Conservation (phyloP, 1,140 invertebrate genomes). For the Zaprionus ghesquierei region DNA sequence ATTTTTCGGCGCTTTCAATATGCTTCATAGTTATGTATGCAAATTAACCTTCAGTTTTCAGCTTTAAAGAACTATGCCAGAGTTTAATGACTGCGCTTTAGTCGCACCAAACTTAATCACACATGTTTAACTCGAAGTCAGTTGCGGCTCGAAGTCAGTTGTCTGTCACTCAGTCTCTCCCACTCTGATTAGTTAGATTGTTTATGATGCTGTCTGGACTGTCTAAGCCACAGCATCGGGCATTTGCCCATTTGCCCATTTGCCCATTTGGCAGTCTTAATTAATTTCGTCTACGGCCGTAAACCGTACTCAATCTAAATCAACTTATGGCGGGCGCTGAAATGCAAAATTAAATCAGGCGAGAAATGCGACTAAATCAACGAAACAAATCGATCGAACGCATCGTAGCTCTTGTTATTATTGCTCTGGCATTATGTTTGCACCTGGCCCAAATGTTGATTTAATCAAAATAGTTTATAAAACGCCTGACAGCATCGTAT, state of each 20-base stretch:
- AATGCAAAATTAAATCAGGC: constrained; percentile 10
- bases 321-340: background rate
- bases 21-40: background rate
- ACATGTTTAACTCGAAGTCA: too few species aligned
- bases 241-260: too few species aligned
- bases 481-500: constrained; percentile 1
- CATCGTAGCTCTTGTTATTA: background rate
- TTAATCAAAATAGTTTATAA: constrained; percentile 14
- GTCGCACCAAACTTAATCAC: background rate
- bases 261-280: background rate
- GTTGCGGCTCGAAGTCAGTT: too few species aligned
- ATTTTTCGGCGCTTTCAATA: background rate
- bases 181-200: background rate
- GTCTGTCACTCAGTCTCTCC: background rate
- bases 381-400: background rate
- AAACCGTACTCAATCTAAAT: constrained; percentile 14
- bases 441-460: constrained; percentile 18
- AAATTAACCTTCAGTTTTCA: background rate
- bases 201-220: background rate
- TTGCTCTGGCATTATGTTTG: background rate
- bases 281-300: background rate
- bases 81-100: background rate
- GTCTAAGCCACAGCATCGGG: background rate
- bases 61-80: background rate
- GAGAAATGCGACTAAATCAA: background rate